Evolutionary conservation across 1,140 invertebrate species (phyloP).

Genomic region (Melanaphis sacchari): DNA sequence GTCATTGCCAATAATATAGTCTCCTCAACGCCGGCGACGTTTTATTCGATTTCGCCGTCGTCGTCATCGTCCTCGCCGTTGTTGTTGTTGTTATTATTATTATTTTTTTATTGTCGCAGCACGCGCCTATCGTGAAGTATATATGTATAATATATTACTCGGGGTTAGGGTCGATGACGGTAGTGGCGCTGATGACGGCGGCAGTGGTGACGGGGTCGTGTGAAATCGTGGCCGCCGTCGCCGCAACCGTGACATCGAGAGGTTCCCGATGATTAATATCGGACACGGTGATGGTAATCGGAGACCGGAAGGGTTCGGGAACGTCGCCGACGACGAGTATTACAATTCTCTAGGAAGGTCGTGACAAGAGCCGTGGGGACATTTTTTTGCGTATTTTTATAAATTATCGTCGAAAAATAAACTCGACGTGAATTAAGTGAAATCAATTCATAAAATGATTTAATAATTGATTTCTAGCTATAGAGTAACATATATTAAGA

Average conservation of each 20-base stretch:
- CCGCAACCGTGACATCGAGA: slow-evolving; percentile 23
- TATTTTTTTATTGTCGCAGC: slow-evolving; percentile 54
- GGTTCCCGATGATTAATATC: slow-evolving; percentile 53
- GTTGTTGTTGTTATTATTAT: slow-evolving; percentile 11
- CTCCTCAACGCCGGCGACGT: not conserved
- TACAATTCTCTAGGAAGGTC: not conserved
- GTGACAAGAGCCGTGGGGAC: not conserved
- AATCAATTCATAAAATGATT: not conserved
- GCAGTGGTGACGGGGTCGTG: slow-evolving; percentile 39
- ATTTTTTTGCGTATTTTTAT: not conserved
- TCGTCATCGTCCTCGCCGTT: not conserved
- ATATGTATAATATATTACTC: not conserved
- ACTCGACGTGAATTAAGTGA: not conserved
- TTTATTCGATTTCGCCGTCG: not conserved
- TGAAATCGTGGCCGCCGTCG: slow-evolving; percentile 43
- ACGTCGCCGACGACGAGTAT: slow-evolving; percentile 16
- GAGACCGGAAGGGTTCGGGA: slow-evolving; percentile 49
- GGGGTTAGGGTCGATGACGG: not conserved
- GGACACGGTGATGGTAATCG: slow-evolving; percentile 37
- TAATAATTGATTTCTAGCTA: not conserved
- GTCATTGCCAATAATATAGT: slow-evolving; percentile 52
- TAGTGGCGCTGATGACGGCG: not conserved
- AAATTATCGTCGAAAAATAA: not conserved
- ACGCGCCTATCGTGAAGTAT: slow-evolving; percentile 27
- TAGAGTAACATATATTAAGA: not conserved